phyloP scores from a whole-genome alignment of 2,797 vertebrate species.

The Toxotes lorentzi region DNA sequence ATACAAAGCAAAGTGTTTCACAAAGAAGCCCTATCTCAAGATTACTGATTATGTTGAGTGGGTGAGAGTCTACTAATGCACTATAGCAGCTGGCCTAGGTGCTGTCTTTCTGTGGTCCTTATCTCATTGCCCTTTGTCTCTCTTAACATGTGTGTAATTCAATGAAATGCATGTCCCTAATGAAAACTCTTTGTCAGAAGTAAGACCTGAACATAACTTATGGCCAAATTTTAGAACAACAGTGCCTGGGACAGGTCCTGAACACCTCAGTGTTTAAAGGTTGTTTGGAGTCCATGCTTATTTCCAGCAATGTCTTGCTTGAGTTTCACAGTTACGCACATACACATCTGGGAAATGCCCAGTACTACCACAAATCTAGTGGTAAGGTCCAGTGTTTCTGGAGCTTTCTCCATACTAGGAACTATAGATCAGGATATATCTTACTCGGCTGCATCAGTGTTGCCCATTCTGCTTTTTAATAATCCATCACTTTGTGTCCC shows the following conservation, averaged over 20 bases:
- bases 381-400: background rate
- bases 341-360: constrained; percentile 5
- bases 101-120: background rate
- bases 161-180: background rate
- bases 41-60: background rate
- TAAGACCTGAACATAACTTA: background rate
- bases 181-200: constrained; percentile 1
- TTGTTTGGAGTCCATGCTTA: background rate
- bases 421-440: background rate
- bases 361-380: background rate
- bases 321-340: background rate
- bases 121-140: background rate
- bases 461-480: background rate
- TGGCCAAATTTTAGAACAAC: constrained; percentile 16
- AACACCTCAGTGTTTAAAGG: constrained; percentile 16
- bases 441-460: background rate
- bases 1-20: background rate
- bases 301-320: background rate
- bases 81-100: background rate
- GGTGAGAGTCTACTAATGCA: constrained; percentile 1
- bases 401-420: background rate
- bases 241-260: background rate
- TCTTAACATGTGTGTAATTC: background rate
- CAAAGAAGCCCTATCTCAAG: background rate
- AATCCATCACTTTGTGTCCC: background rate